Base-by-base conservation (phyloP, 2,888 invertebrate genomes). In the Lobophora halterata region DNA sequence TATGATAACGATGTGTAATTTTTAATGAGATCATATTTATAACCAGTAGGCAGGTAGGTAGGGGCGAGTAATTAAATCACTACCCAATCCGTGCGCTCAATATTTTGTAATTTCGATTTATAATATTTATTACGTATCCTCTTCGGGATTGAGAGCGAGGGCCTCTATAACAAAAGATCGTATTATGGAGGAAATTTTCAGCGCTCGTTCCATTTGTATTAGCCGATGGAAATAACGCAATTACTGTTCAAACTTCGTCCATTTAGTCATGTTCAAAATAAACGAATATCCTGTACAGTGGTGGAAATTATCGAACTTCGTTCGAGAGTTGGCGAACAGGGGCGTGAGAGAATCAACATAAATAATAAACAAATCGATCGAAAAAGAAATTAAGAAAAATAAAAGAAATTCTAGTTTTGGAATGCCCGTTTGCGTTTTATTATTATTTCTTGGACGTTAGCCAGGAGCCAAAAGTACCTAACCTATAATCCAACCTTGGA, bases 1-100 rank as follows among this genome's bases (percentile, higher is more conserved):
- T 65, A 73, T 55, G 54, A 56, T 65, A 73, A 72, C 67, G 63
- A 64, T 45, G 38, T 63, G 58, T 59, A 61, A 60, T 65, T 65
- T 67, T 61, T 54, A 61, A 73, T 77, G 76, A 76, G 66, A 71
- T 78, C 78, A 78, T 65, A 49, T 29, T 37, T 32, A 34, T 30
- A 36, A 40, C 27, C 36, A n/a, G n/a, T n/a, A n/a, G n/a, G n/a
- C n/a, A n/a, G n/a, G n/a, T n/a, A n/a, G n/a, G n/a, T n/a, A n/a
- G n/a, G n/a, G n/a, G n/a, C n/a, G n/a, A 27, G 16, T 11, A 14
- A 36, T 38, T 43, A 34, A 38, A 34, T 26, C 31, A 38, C 40
- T 19, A 10, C 23, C 13, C 31, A 27, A 39, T 28, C 20, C 26
- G 27, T 33, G 39, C 19, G 20, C 21, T 19, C 26, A 32, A 14